A percentile compares a stretch with the other conserved stretches of the same genome.
Conservation (phyloP, 2,888 invertebrate genomes). For the Smittia sp. region DNA sequence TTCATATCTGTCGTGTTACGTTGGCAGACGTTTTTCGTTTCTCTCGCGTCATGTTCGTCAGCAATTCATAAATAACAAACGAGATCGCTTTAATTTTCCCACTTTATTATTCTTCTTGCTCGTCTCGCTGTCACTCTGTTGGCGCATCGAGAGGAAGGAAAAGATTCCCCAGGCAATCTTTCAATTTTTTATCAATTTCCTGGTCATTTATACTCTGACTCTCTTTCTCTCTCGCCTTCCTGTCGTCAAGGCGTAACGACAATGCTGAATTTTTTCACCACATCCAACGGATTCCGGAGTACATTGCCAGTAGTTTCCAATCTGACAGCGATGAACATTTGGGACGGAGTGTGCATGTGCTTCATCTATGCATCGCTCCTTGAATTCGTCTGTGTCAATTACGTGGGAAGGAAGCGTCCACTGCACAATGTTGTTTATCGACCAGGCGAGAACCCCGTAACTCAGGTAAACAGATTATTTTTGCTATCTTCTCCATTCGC, state of each 20-base stretch:
- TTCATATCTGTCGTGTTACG: not conserved
- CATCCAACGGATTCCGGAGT: constrained; percentile 87
- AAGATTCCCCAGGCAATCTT: not conserved
- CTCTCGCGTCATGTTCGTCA: not conserved
- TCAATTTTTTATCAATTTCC: constrained; percentile 33
- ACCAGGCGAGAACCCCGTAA: constrained; percentile 86
- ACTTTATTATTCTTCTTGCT: not conserved
- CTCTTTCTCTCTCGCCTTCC: not conserved
- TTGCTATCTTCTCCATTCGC: too few relatives aligned
- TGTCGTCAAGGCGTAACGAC: constrained; percentile 81
- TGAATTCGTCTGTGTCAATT: constrained; percentile 94
- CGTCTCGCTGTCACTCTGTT: too few relatives aligned
- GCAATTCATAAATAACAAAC: not conserved
- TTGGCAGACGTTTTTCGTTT: not conserved
- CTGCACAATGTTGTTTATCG: constrained; percentile 85
- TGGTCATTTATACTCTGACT: constrained; percentile 16
- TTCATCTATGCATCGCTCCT: constrained; percentile 92
- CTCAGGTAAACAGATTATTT: constrained; percentile 62
- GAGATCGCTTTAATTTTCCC: not conserved
- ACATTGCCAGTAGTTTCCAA: constrained; percentile 92
- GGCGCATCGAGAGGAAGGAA: not conserved
- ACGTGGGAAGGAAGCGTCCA: constrained; percentile 86
- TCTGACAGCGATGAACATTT: constrained; percentile 92
- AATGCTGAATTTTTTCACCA: constrained; percentile 98
- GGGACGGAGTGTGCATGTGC: constrained; percentile 97